These are phyloP conservation scores for mouse (Mus musculus) DNA, from an alignment of 2,113 vertebrate species.

Conservation along the genomic window DNA sequence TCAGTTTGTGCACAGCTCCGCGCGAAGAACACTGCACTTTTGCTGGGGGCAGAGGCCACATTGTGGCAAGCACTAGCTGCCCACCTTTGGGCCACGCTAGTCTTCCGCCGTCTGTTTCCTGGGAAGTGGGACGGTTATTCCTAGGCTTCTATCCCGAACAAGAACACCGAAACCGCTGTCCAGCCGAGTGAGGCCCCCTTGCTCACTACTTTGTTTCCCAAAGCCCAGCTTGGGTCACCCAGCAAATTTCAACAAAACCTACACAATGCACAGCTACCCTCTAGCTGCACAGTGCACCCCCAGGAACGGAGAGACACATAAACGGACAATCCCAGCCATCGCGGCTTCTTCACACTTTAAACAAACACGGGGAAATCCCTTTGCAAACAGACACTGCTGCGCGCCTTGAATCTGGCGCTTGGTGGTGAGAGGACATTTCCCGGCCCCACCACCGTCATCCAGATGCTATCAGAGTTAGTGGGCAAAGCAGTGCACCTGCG, in stretches of 20 bases:
- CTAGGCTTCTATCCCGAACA: background rate
- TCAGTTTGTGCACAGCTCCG: background rate
- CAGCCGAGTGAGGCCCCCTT: background rate
- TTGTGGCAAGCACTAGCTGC: background rate
- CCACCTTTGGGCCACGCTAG: background rate
- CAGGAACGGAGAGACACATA: background rate
- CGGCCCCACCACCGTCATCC: conserved; percentile 36
- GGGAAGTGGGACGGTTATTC: background rate
- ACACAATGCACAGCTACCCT: background rate
- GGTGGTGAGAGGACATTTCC: background rate
- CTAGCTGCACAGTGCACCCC: background rate
- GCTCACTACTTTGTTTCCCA: background rate
- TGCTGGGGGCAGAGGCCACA: conserved; percentile 23
- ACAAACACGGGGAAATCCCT: background rate
- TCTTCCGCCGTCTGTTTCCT: background rate
- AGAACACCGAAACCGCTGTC: background rate
- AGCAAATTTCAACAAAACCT: conserved; percentile 14
- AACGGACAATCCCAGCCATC: background rate
- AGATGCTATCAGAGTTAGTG: conserved; percentile 14
- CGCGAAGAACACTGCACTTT: rapidly evolving
- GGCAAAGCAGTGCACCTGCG: conserved; percentile 84
- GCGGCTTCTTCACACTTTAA: background rate
- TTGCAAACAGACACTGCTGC: background rate
- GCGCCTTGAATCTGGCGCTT: background rate
- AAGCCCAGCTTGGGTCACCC: background rate